Base-by-base conservation (phyloP, 2,888 invertebrate genomes). In the Agrochola circellaris region DNA sequence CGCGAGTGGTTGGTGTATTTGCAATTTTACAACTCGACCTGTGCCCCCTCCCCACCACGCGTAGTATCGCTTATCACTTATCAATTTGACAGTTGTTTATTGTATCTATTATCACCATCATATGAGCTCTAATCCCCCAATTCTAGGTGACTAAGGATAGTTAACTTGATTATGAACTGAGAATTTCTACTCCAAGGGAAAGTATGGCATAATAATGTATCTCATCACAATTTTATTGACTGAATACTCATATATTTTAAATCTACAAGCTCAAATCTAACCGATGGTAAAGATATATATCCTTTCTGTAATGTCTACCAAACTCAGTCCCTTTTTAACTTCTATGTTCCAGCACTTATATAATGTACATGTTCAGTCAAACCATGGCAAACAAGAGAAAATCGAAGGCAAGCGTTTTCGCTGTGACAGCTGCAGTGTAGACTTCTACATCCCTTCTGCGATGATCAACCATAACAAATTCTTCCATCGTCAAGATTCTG, bases 391-490 rank as follows among this genome's bases (percentile, higher is more conserved):
- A 13, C 87, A 87, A 75, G 89, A 89, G 66, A 86, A 87, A 17
- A 85, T n/a, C 34, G 88, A 90, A 61, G 86, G 90, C 3, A 93
- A 85, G n/a, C 86, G 88, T 34, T 95, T 96, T 68, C 93, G 93
- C 51, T 98, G 97, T 90, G 95, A 97, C 73, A 94, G 95, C 68
- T 98, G 98, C 87, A 93, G 96, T 85, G 97, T 97, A 17, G 92
- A 96, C 74, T 98, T 98, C 91, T 97, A 95, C 88, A 93, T 96
- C 54, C 92, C 96, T 7, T 94, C 97, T 64, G 97, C 97, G 0
- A 96, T 97, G 91, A 91, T 97, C 75, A 97, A 97, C 89, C 98
- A 98, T 87, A 96, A 96, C 75, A 96, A 94, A 82, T 96, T 95
- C 82, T 97, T 95, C 80, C 97, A 97, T 89, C 91, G 96, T 26